A percentile compares a stretch with the other conserved stretches of the same genome.
Evolutionary conservation across 2,888 invertebrate genomes (phyloP).

Genomic region (Gibbula magus): DNA sequence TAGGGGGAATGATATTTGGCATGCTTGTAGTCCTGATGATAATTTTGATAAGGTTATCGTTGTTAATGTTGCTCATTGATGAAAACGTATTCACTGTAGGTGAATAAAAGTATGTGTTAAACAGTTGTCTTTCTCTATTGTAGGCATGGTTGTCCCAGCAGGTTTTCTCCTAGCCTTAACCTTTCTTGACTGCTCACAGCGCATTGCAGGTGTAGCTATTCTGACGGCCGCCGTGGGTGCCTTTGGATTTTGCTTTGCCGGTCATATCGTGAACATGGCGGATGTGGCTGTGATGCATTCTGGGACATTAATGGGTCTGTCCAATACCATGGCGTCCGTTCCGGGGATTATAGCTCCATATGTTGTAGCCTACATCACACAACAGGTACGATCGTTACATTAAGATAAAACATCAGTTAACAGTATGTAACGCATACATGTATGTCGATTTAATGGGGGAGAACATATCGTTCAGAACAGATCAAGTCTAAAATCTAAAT

Average conservation of each 20-base stretch:
- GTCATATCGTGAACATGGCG: conserved; percentile 15
- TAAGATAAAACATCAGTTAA: too few species aligned
- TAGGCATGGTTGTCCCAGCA: conserved; percentile 7
- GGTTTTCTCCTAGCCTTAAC: neutral
- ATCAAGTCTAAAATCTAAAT: too few species aligned
- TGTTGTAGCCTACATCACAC: conserved; percentile 1
- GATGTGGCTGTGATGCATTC: conserved; percentile 13
- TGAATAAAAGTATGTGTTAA: too few species aligned
- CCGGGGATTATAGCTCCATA: conserved; percentile 20
- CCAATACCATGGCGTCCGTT: neutral
- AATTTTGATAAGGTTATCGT: too few species aligned
- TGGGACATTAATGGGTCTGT: neutral
- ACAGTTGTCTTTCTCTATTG: neutral
- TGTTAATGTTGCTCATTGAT: too few species aligned
- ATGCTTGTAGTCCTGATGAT: too few species aligned
- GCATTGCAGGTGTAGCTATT: conserved; percentile 1
- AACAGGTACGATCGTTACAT: neutral
- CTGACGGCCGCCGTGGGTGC: neutral
- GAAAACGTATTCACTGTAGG: too few species aligned
- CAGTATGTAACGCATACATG: too few species aligned
- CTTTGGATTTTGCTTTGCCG: conserved; percentile 5
- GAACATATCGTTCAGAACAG: too few species aligned
- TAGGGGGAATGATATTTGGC: too few species aligned
- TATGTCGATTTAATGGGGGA: too few species aligned
- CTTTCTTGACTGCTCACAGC: neutral